A percentile compares a stretch with the other conserved stretches of the same genome.
Evolutionary conservation across 2,888 invertebrate genomes (phyloP).

Genomic region (Ariolimax columbianus): DNA sequence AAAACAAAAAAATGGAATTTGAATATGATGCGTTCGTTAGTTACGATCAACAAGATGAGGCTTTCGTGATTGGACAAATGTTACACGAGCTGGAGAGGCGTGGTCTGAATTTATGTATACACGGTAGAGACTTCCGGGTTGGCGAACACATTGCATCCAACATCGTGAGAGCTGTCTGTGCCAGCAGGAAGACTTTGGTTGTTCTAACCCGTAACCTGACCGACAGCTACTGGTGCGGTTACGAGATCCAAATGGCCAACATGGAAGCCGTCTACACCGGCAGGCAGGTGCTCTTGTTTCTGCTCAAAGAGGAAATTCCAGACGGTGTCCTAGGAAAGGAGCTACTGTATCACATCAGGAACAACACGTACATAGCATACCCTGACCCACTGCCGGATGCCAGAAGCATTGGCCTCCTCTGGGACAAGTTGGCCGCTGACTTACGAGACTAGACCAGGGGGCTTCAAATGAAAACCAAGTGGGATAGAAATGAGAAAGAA

Average conservation of each 20-base stretch:
- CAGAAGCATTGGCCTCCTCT: neutral
- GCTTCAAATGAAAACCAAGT: too few relatives aligned
- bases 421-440: conserved; percentile 32
- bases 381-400: neutral
- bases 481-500: too few relatives aligned
- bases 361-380: conserved; percentile 42
- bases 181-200: conserved; percentile 50
- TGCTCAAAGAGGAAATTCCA: conserved; percentile 50
- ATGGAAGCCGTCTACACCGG: conserved; percentile 25
- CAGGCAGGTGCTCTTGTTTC: conserved; percentile 48
- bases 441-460: conserved; percentile 1
- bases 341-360: conserved; percentile 44
- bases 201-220: conserved; percentile 41
- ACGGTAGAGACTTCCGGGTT: conserved; percentile 29
- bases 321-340: conserved; percentile 34
- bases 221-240: conserved; percentile 49
- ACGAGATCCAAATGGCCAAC: conserved; percentile 52
- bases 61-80: conserved; percentile 40
- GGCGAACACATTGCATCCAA: conserved; percentile 52
- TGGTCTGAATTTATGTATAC: conserved; percentile 27
- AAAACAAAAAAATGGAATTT: neutral
- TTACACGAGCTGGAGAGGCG: conserved; percentile 5
- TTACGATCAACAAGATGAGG: conserved; percentile 42
- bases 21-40: conserved; percentile 52
- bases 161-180: conserved; percentile 48